Evolutionary conservation across 1,140 invertebrate genomes (phyloP).

Genomic region (Formica exsecta): DNA sequence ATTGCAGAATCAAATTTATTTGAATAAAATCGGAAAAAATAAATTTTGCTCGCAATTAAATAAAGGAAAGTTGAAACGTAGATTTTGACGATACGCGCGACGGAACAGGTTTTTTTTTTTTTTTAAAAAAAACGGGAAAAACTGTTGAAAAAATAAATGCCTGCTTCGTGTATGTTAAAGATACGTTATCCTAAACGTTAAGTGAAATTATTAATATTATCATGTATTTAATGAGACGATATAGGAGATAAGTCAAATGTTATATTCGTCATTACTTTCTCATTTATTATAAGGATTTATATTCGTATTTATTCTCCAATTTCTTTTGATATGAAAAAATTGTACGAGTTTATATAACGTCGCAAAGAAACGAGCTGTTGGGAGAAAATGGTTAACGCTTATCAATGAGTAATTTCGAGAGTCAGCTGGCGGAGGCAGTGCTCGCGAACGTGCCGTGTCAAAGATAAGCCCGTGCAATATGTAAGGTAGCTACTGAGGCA

Average conservation of each 20-base stretch:
- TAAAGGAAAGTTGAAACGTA: constrained; percentile 17
- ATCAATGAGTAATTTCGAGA: constrained; percentile 28
- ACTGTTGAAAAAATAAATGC: constrained; percentile 23
- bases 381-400: not conserved
- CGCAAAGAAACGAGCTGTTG: not conserved
- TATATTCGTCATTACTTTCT: not conserved
- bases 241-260: not conserved
- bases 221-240: not conserved
- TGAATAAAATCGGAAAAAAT: not conserved
- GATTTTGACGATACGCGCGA: not conserved
- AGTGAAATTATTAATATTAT: constrained; percentile 2
- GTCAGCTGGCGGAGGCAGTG: constrained; percentile 11
- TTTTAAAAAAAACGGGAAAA: not conserved
- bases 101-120: not conserved
- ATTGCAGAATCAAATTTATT: not conserved
- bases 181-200: not conserved
- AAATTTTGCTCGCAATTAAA: constrained; percentile 12
- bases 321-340: not conserved
- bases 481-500: constrained; percentile 27
- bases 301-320: not conserved
- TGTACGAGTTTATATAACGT: not conserved
- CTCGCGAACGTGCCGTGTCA: constrained; percentile 9
- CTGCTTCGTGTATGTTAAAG: not conserved
- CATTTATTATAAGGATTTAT: not conserved
- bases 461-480: constrained; percentile 41